These are phyloP conservation scores for Rhinichthys osculus DNA, from an alignment of 2,797 vertebrate species.

Conservation along the genomic window DNA sequence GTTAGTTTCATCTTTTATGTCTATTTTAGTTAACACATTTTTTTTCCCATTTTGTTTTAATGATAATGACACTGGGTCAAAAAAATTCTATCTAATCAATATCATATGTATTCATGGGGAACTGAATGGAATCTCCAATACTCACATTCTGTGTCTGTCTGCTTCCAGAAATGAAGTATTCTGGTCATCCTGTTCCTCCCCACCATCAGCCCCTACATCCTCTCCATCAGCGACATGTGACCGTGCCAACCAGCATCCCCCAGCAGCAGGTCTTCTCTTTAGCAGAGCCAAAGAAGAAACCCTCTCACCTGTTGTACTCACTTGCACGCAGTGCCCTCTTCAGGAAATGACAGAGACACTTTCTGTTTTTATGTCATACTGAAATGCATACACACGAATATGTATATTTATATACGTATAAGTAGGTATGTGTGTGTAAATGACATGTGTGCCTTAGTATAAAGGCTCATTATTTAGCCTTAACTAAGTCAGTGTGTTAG, in stretches of 20 bases:
- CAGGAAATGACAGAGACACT: conserved; percentile 82
- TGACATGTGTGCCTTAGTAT: conserved; percentile 23
- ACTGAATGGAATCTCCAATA: neutral
- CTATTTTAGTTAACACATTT: neutral
- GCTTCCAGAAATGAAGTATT: conserved; percentile 80
- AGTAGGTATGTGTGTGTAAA: neutral
- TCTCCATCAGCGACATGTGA: conserved; percentile 94
- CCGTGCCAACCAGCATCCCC: conserved; percentile 93
- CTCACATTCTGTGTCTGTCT: neutral
- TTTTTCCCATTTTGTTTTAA: neutral
- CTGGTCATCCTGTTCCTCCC: conserved; percentile 79
- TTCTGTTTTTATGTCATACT: conserved; percentile 55
- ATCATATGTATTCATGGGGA: neutral
- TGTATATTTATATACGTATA: conserved; percentile 52
- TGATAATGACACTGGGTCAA: neutral
- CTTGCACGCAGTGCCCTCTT: conserved; percentile 90
- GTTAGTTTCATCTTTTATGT: neutral
- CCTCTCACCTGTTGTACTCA: conserved; percentile 89
- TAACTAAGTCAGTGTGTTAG: conserved; percentile 39
- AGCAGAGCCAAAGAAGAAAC: conserved; percentile 94
- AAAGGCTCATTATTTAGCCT: conserved; percentile 22
- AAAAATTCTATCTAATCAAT: neutral
- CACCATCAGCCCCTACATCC: conserved; percentile 90
- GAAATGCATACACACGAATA: conserved; percentile 8
- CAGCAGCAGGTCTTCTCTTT: conserved; percentile 96